Evolutionary conservation across 2,113 vertebrate genomes (phyloP).

Genomic region (Zosterops japonicus): DNA sequence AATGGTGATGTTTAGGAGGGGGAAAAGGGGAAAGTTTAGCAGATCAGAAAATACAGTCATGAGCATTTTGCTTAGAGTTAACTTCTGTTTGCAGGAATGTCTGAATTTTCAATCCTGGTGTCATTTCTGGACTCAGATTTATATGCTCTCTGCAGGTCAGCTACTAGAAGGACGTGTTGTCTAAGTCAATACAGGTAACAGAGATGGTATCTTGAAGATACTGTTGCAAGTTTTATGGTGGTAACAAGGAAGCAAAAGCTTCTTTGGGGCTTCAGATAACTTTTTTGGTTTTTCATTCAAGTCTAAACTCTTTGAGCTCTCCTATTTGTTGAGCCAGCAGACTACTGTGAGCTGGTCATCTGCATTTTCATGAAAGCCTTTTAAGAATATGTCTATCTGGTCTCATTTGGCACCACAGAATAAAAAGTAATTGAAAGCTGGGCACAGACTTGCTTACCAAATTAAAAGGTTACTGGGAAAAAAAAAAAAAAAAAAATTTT

Average conservation of each 20-base stretch:
- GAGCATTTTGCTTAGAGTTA: neutral
- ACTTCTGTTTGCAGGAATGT: neutral
- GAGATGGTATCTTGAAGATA: neutral
- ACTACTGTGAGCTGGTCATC: constrained; percentile 31
- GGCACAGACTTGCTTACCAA: neutral
- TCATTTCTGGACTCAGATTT: neutral
- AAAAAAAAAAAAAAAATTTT: neutral
- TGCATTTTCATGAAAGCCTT: constrained; percentile 46
- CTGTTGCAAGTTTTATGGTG: neutral
- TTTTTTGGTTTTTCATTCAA: neutral
- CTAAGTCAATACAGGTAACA: neutral
- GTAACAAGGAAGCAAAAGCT: neutral
- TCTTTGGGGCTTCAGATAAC: neutral
- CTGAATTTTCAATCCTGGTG: neutral
- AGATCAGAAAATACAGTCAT: neutral
- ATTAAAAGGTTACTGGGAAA: neutral
- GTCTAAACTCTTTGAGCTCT: neutral
- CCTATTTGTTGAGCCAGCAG: constrained; percentile 8
- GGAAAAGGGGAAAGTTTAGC: neutral
- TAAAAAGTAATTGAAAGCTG: constrained; percentile 38
- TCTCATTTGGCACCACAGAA: constrained; percentile 25
- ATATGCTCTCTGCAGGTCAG: neutral
- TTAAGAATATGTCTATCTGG: constrained; percentile 24
- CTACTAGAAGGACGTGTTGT: neutral
- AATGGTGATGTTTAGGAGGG: neutral